Evolutionary conservation across 2,888 invertebrate genomes (phyloP).

Genomic region (Chydorus sphaericus): DNA sequence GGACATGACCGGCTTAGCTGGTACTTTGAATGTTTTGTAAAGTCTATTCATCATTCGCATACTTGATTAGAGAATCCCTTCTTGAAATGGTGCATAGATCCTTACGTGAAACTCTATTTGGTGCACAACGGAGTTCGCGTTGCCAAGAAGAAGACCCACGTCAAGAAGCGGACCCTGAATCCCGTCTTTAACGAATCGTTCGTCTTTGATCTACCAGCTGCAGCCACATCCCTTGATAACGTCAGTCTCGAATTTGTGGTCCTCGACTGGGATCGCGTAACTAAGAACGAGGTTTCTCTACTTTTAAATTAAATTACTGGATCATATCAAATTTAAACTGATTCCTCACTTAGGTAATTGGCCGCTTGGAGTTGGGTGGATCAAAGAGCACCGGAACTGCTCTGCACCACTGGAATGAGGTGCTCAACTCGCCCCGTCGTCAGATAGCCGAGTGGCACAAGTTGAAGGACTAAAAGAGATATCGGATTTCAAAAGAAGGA

Average conservation of each 20-base stretch:
- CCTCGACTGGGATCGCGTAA: conserved; percentile 94
- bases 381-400: conserved; percentile 60
- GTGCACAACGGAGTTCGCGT: conserved; percentile 94
- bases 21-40: conserved; percentile 24
- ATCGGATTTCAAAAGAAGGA: too few relatives aligned
- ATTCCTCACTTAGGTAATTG: conserved; percentile 59
- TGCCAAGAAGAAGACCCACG: conserved; percentile 97
- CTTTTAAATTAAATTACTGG: not conserved
- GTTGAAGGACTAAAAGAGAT: conserved; percentile 59
- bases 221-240: conserved; percentile 58
- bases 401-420: conserved; percentile 92
- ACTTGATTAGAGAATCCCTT: not conserved
- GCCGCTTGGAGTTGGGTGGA: conserved; percentile 77
- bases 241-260: conserved; percentile 75
- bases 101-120: conserved; percentile 93
- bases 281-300: conserved; percentile 77
- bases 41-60: not conserved
- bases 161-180: conserved; percentile 91
- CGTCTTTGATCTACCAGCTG: conserved; percentile 75
- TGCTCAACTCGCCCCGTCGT: conserved; percentile 87
- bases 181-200: conserved; percentile 99
- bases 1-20: conserved; percentile 89
- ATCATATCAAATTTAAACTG: not conserved
- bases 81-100: conserved; percentile 44
- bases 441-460: conserved; percentile 99